Evolutionary conservation across 2,888 invertebrate species (phyloP).

Genomic region (Aricia artaxerxes): DNA sequence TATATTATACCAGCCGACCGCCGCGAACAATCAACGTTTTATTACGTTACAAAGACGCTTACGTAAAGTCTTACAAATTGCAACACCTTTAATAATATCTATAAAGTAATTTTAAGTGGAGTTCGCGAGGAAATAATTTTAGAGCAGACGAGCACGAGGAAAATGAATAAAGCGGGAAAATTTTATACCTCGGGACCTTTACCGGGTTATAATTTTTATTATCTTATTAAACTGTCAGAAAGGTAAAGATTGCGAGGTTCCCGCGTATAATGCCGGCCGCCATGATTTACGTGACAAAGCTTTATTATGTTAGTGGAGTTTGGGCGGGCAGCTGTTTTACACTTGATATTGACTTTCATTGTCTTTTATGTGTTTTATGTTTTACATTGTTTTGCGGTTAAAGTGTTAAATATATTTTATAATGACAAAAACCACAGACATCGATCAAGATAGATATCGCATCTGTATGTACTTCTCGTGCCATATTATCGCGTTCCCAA

Average conservation of each 20-base stretch:
- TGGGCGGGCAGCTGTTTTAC: constrained; percentile 36
- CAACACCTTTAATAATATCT: constrained; percentile 23
- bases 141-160: constrained; percentile 14
- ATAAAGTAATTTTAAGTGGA: constrained; percentile 30
- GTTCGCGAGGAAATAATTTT: constrained; percentile 30
- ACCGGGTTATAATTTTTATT: constrained; percentile 59
- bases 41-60: constrained; percentile 17
- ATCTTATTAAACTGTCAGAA: constrained; percentile 78
- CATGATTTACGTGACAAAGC: constrained; percentile 67
- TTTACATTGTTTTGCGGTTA: neutral
- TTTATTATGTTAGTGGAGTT: constrained; percentile 67
- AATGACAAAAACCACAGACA: too few species aligned
- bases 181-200: constrained; percentile 20
- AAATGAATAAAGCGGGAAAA: constrained; percentile 29
- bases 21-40: constrained; percentile 12
- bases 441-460: too few species aligned
- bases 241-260: constrained; percentile 75
- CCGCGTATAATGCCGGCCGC: constrained; percentile 56
- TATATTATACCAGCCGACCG: neutral
- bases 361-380: constrained; percentile 15
- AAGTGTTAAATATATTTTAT: too few species aligned
- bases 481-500: too few species aligned
- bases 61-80: constrained; percentile 14
- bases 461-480: too few species aligned
- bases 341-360: constrained; percentile 24